Conservation (phyloP, 2,113 vertebrate species). For the Mola mola region DNA sequence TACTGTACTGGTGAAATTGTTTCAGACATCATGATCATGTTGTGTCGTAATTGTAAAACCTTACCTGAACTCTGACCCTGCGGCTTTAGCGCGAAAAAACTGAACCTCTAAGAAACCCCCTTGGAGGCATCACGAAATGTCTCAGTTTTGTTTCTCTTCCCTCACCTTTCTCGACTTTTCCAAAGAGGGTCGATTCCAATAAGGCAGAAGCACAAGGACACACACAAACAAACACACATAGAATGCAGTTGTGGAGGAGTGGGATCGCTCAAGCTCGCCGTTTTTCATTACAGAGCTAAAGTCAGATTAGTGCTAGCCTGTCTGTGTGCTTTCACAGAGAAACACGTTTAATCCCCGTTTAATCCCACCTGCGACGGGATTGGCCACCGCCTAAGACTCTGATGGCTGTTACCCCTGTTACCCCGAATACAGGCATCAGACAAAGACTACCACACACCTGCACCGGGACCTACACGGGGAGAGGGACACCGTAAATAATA, state of each 20-base stretch:
- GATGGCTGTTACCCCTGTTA: constrained; percentile 51
- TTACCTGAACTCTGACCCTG: too few species aligned
- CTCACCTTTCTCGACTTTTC: too few species aligned
- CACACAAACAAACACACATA: constrained; percentile 26
- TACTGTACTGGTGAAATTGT: too few species aligned
- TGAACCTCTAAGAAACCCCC: too few species aligned
- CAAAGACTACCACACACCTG: constrained; percentile 60
- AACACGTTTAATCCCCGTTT: constrained; percentile 66
- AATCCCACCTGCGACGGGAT: constrained; percentile 69
- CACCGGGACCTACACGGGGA: constrained; percentile 11
- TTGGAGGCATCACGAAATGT: too few species aligned
- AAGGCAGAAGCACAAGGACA: constrained; percentile 8
- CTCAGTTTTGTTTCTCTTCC: too few species aligned
- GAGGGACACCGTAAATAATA: constrained; percentile 1
- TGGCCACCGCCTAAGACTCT: constrained; percentile 56
- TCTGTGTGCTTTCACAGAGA: constrained; percentile 72
- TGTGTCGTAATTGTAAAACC: too few species aligned
- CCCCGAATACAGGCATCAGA: constrained; percentile 35
- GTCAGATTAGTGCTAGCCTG: constrained; percentile 71
- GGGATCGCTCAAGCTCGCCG: constrained; percentile 52
- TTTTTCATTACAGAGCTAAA: constrained; percentile 63
- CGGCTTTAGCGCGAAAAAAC: too few species aligned
- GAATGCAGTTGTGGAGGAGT: constrained; percentile 38
- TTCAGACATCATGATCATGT: too few species aligned
- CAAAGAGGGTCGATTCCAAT: too few species aligned